These are phyloP conservation scores for Hirtodrosophila alboralis DNA, from an alignment of 2,888 invertebrate genomes.

Conservation along the genomic window DNA sequence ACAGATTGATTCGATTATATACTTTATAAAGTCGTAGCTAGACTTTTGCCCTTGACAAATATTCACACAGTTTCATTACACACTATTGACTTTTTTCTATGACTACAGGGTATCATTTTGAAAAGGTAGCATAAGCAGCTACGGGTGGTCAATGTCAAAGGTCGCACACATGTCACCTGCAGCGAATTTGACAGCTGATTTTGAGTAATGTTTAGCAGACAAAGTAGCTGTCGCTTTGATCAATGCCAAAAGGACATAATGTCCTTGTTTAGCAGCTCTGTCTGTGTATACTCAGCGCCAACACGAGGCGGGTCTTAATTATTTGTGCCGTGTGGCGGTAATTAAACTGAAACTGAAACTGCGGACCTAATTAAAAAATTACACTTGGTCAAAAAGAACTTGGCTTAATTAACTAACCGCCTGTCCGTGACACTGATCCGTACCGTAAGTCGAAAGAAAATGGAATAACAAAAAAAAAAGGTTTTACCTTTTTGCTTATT, in stretches of 20 bases:
- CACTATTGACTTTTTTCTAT: too few relatives aligned
- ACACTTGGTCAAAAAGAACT: conserved; percentile 3
- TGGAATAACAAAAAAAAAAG: background rate
- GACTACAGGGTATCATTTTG: too few relatives aligned
- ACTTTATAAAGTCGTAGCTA: too few relatives aligned
- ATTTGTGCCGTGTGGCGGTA: conserved; percentile 23
- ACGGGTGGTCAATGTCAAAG: conserved; percentile 57
- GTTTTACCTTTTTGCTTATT: conserved; percentile 17
- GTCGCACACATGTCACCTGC: conserved; percentile 40
- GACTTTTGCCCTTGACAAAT: too few relatives aligned
- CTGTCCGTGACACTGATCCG: conserved; percentile 25
- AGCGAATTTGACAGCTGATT: conserved; percentile 40
- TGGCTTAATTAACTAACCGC: conserved; percentile 42
- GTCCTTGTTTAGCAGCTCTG: conserved; percentile 21
- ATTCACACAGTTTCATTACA: too few relatives aligned
- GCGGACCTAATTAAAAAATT: conserved; percentile 15
- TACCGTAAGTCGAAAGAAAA: conserved; percentile 19
- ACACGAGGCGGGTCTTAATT: conserved; percentile 9
- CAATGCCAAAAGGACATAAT: conserved; percentile 20
- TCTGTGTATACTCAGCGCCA: conserved; percentile 5
- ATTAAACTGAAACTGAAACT: conserved; percentile 23
- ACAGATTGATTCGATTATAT: too few relatives aligned
- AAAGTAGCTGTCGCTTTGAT: conserved; percentile 43
- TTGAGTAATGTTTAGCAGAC: conserved; percentile 24
- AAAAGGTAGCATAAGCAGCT: conserved; percentile 17